These are phyloP conservation scores for Rhamphomyia laevipes DNA, from an alignment of 2,888 invertebrate genomes.

Conservation along the genomic window DNA sequence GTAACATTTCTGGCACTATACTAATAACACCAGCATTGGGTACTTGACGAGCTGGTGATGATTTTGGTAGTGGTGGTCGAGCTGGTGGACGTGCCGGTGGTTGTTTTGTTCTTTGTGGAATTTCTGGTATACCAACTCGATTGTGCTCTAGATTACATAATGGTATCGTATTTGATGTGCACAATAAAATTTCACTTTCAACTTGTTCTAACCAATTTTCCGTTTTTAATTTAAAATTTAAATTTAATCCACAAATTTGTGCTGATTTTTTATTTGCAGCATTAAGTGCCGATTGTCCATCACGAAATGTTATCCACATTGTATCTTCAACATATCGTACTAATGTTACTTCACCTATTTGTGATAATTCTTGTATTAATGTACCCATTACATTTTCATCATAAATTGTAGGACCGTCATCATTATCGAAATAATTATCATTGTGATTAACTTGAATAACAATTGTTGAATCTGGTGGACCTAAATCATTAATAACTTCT, in stretches of 20 bases:
- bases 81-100: slow-evolving; percentile 41
- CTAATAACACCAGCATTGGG: slow-evolving; percentile 45
- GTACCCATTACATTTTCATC: slow-evolving; percentile 71
- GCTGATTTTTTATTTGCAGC: slow-evolving; percentile 49
- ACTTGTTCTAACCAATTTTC: slow-evolving; percentile 75
- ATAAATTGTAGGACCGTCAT: slow-evolving; percentile 49
- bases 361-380: slow-evolving; percentile 66
- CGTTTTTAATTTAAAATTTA: slow-evolving; percentile 66
- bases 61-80: slow-evolving; percentile 44
- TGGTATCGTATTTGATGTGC: slow-evolving; percentile 74
- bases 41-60: slow-evolving; percentile 37
- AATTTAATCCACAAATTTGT: slow-evolving; percentile 50
- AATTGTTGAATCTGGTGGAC: slow-evolving; percentile 91
- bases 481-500: slow-evolving; percentile 73
- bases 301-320: slow-evolving; percentile 86
- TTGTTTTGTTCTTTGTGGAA: slow-evolving; percentile 37
- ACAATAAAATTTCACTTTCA: slow-evolving; percentile 70
- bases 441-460: slow-evolving; percentile 51
- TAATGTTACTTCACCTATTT: slow-evolving; percentile 80
- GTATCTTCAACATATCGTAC: slow-evolving; percentile 82
- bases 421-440: slow-evolving; percentile 37
- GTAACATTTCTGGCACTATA: slow-evolving; percentile 33
- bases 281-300: slow-evolving; percentile 76
- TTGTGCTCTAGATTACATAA: slow-evolving; percentile 43
- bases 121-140: slow-evolving; percentile 40